Evolutionary conservation across 2,888 invertebrate genomes (phyloP).

Genomic region (Eupithecia vulgata): DNA sequence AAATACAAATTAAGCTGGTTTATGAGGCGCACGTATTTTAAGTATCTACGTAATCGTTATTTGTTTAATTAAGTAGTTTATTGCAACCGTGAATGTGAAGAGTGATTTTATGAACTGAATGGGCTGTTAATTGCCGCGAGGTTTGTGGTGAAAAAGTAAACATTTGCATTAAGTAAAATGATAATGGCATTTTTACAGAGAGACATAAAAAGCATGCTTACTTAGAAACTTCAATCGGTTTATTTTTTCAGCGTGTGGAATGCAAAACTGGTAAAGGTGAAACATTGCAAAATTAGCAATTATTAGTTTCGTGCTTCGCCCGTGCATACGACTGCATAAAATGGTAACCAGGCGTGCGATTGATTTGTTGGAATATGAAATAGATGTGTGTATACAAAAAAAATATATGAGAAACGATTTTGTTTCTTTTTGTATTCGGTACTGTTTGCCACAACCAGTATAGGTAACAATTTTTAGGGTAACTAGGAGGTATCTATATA

Average conservation of each 20-base stretch:
- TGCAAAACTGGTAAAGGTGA: constrained; percentile 54
- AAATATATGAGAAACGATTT: background rate
- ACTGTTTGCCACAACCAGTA: no score
- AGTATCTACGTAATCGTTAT: constrained; percentile 22
- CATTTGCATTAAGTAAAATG: background rate
- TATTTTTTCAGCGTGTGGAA: constrained; percentile 32
- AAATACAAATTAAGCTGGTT: constrained; percentile 33
- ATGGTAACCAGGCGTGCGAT: background rate
- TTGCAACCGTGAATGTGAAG: constrained; percentile 23
- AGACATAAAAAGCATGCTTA: background rate
- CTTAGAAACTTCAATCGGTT: background rate
- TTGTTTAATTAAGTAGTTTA: constrained; percentile 27
- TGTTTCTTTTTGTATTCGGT: background rate
- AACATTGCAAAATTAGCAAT: constrained; percentile 59
- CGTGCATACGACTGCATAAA: constrained; percentile 19
- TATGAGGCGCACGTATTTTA: constrained; percentile 30
- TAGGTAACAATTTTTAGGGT: no score
- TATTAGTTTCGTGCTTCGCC: constrained; percentile 52
- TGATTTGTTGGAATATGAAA: background rate
- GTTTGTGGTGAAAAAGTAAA: background rate
- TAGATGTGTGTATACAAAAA: background rate
- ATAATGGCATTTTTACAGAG: background rate
- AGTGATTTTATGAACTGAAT: constrained; percentile 18
- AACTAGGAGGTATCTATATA: no score
- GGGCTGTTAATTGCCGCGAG: background rate